Percentiles rank a stretch among this genome's conserved stretches.
Evolutionary conservation across 92 coral and sea anemone genomes (phyloP).

Genomic region (Umimayanthus kanabou): DNA sequence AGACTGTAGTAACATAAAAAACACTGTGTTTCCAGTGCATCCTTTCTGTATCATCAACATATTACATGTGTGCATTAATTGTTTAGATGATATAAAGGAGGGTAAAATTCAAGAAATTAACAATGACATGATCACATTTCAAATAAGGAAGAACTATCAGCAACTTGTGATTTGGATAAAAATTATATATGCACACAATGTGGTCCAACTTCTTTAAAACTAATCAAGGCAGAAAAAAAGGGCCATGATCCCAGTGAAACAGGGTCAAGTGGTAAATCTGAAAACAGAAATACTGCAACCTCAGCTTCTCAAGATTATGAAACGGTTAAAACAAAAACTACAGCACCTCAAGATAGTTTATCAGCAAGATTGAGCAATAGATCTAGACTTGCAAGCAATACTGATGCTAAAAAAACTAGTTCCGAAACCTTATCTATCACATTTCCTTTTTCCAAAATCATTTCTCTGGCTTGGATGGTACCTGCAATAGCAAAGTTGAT

Average conservation of each 20-base stretch:
- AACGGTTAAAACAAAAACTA: too few species aligned
- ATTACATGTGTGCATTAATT: conserved; percentile 40
- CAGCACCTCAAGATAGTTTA: too few species aligned
- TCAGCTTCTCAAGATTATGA: too few species aligned
- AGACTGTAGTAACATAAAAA: not conserved
- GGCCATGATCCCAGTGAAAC: too few species aligned
- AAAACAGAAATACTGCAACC: too few species aligned
- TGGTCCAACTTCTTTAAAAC: not conserved
- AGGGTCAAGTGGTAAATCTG: too few species aligned
- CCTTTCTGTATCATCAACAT: not conserved
- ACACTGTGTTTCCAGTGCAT: conserved; percentile 37
- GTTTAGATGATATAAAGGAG: conserved; percentile 14
- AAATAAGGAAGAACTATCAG: not conserved
- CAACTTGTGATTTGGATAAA: not conserved
- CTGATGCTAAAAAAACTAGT: not conserved
- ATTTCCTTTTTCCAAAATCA: not conserved
- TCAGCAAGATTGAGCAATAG: too few species aligned
- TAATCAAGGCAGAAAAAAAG: not conserved
- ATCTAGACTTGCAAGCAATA: not conserved
- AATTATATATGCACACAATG: conserved; percentile 1
- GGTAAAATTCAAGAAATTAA: conserved; percentile 27
- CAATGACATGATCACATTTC: conserved; percentile 15
- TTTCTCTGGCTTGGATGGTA: not conserved
- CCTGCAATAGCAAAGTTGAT: not conserved
- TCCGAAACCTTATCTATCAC: not conserved